A percentile compares a stretch with the other conserved stretches of the same genome.
These are phyloP conservation scores for Galaxea fascicularis DNA, from an alignment of 92 coral and sea anemone species.

Conservation along the genomic window DNA sequence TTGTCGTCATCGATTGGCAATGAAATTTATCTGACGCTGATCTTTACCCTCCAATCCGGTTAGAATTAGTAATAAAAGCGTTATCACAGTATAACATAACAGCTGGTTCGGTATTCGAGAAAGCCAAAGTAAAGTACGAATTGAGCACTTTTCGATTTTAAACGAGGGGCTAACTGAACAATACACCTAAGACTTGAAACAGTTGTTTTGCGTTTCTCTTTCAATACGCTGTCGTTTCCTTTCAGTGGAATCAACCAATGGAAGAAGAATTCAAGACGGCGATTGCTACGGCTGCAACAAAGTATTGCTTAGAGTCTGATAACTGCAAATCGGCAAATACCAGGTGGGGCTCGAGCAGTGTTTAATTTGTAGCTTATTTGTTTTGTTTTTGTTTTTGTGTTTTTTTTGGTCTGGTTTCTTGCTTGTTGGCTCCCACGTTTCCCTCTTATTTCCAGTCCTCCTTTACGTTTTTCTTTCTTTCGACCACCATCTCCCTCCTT, in stretches of 20 bases:
- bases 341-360: not conserved
- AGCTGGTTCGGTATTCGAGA: not conserved
- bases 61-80: no score
- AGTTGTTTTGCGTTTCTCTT: not conserved
- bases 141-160: not conserved
- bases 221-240: not conserved
- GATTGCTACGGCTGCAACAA: slow-evolving; percentile 48
- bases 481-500: not conserved
- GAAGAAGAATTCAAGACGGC: slow-evolving; percentile 53
- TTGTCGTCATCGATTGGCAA: not conserved
- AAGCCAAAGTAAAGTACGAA: not conserved
- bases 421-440: no score
- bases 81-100: no score
- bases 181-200: not conserved
- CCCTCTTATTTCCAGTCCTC: not conserved
- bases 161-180: not conserved
- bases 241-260: slow-evolving; percentile 50
- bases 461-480: not conserved
- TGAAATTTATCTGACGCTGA: not conserved
- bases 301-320: slow-evolving; percentile 25
- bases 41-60: not conserved
- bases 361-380: not conserved
- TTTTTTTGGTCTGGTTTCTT: not conserved
- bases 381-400: no score
- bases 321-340: not conserved